Evolutionary conservation across 2,797 vertebrate species (phyloP).

Genomic region (Spondyliosoma cantharus): DNA sequence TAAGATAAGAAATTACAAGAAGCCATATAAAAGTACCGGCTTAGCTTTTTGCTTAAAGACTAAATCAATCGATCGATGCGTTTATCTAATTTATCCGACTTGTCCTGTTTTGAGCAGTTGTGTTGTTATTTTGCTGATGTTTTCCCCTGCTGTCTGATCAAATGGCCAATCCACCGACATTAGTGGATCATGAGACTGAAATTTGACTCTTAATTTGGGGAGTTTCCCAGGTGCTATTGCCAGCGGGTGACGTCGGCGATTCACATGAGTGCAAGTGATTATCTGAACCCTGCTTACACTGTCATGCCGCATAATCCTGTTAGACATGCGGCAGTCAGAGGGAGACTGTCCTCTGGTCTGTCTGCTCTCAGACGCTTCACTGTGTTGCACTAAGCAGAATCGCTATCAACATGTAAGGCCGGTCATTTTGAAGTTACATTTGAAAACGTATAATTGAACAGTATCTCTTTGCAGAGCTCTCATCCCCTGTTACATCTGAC

Average conservation of each 20-base stretch:
- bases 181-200: slow-evolving; percentile 48
- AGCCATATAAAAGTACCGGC: not conserved
- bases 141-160: not conserved
- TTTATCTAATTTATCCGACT: not conserved
- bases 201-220: slow-evolving; percentile 41
- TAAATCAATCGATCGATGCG: slow-evolving; percentile 3
- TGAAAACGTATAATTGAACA: not conserved
- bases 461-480: not conserved
- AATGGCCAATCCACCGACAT: not conserved
- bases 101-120: not conserved
- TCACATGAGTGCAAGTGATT: slow-evolving; percentile 63
- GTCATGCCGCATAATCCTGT: slow-evolving; percentile 65
- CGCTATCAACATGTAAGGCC: slow-evolving; percentile 1
- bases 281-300: slow-evolving; percentile 41
- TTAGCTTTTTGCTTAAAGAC: not conserved
- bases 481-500: not conserved
- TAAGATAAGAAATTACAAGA: slow-evolving; percentile 20
- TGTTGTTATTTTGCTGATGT: not conserved
- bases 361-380: slow-evolving; percentile 7
- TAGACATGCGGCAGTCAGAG: slow-evolving; percentile 63
- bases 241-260: slow-evolving; percentile 55
- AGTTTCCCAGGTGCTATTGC: slow-evolving; percentile 63
- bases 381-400: slow-evolving; percentile 31
- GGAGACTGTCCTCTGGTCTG: slow-evolving; percentile 46
- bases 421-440: not conserved